Evolutionary conservation across 37 sponge, comb jelly and placozoan genomes (phyloP), one percentile per base, ranked within the genome.

Genomic region (Chondrosia reniformis): DNA sequence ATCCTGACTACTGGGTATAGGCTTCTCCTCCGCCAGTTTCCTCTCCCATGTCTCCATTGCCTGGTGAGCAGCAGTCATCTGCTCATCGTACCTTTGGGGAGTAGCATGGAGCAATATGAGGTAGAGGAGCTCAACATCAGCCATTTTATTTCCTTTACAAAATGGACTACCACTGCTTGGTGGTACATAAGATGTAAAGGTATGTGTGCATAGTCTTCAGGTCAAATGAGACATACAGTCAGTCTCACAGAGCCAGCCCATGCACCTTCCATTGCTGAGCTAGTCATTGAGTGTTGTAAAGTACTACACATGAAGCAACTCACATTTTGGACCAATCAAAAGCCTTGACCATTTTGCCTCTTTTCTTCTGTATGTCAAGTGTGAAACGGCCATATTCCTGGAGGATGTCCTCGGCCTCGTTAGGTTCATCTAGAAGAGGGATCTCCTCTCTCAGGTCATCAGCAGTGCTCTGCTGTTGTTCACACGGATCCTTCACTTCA

Each of bases 21-120:
- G n/a, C 24, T 69, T 69, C 13, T 39, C 72, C 72, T 69, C 72
- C 22, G 72, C 43, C 72, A 69, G 13, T 44, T 69, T 69, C 24
- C 72, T 8, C 43, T 69, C 72, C 5, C 39, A 25, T 1, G 72
- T 44, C 72, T 69, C 72, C 42, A 69, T 21, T 3, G 44, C 24
- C 9, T 69, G 72, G n/a, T 69, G 17, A 41, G 42, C 43, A 4
- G 72, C 44, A 40, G 37, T 40, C 72, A 22, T 69, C 24, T 9
- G 44, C 19, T 25, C 1, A 25, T 69, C 45, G 24, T 69, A 69
- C 21, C 72, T 69, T 21, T 40, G 42, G 15, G 41, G n/a, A 6
- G 58, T n/a, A n/a, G n/a, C n/a, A n/a, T n/a, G n/a, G n/a, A n/a
- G n/a, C n/a, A n/a, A n/a, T n/a, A n/a, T n/a, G n/a, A n/a, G n/a